A percentile compares a stretch with the other conserved stretches of the same genome.
Conservation (phyloP, 2,113 vertebrate genomes). For the Hippocampus mohnikei region DNA sequence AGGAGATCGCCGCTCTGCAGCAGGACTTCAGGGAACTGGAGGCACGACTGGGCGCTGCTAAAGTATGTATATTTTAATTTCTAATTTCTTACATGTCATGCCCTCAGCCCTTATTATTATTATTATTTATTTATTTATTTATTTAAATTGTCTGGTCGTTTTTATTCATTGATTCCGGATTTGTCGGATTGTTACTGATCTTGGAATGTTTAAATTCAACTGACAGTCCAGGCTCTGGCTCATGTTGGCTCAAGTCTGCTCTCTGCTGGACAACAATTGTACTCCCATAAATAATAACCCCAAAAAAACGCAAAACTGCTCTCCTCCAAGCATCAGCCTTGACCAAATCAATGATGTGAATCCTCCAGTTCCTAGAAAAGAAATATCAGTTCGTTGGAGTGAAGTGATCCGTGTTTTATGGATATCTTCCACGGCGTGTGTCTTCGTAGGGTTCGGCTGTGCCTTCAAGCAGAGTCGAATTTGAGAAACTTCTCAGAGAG, state of each 20-base stretch:
- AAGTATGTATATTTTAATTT: conserved; percentile 67
- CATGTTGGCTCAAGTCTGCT: conserved; percentile 29
- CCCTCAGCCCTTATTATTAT: background rate
- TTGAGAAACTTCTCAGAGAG: conserved; percentile 84
- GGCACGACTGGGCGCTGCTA: conserved; percentile 74
- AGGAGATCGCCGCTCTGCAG: conserved; percentile 88
- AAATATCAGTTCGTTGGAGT: background rate
- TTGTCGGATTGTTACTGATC: background rate
- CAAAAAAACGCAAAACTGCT: conserved; percentile 22
- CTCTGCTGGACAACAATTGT: conserved; percentile 57
- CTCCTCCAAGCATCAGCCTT: background rate
- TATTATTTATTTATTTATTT: background rate
- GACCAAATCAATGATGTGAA: too few species aligned
- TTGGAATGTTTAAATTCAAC: background rate
- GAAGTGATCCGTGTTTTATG: background rate
- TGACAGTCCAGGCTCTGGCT: background rate
- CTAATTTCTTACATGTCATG: background rate
- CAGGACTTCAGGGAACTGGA: conserved; percentile 85
- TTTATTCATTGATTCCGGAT: background rate
- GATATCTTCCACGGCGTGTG: background rate
- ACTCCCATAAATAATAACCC: conserved; percentile 14
- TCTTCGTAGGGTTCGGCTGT: conserved; percentile 53
- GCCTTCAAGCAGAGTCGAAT: conserved; percentile 72
- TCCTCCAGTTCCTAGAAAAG: too few species aligned
- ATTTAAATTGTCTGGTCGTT: background rate